phyloP scores from a whole-genome alignment of 2,797 vertebrate species.

The Micromesistius poutassou region DNA sequence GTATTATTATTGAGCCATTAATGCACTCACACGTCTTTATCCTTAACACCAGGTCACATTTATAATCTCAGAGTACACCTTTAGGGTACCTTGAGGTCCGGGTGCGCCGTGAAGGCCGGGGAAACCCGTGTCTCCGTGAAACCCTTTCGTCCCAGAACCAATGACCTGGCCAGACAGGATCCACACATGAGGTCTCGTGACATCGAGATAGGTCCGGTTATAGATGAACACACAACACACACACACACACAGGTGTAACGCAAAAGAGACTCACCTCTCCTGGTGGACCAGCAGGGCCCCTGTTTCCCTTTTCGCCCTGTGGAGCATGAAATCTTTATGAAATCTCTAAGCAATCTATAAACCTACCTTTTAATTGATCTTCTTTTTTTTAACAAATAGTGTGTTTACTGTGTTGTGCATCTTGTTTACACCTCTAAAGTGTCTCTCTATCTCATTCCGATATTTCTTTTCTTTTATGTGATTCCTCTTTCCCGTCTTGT shows the following conservation, averaged over 20 bases:
- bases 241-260: not conserved
- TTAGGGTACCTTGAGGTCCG: slow-evolving; percentile 45
- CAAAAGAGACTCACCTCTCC: slow-evolving; percentile 46
- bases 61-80: not conserved
- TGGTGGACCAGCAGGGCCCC: slow-evolving; percentile 46
- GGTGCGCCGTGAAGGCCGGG: slow-evolving; percentile 39
- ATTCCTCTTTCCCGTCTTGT: too few species aligned
- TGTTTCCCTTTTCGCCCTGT: slow-evolving; percentile 60
- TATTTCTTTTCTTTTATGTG: not conserved
- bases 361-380: not conserved
- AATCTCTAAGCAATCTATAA: not conserved
- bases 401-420: not conserved
- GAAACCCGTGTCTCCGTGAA: slow-evolving; percentile 52
- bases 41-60: not conserved
- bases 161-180: slow-evolving; percentile 33
- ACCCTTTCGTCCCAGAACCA: slow-evolving; percentile 41
- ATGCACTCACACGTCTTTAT: not conserved
- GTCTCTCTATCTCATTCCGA: too few species aligned
- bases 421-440: not conserved
- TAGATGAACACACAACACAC: not conserved
- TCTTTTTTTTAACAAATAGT: not conserved
- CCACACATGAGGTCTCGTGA: not conserved
- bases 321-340: slow-evolving; percentile 10
- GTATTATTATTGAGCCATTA: not conserved
- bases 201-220: not conserved